Percentiles rank a stretch among this genome's conserved stretches.
Conservation (phyloP, 1,140 invertebrate species). For the Centruroides vittatus region DNA sequence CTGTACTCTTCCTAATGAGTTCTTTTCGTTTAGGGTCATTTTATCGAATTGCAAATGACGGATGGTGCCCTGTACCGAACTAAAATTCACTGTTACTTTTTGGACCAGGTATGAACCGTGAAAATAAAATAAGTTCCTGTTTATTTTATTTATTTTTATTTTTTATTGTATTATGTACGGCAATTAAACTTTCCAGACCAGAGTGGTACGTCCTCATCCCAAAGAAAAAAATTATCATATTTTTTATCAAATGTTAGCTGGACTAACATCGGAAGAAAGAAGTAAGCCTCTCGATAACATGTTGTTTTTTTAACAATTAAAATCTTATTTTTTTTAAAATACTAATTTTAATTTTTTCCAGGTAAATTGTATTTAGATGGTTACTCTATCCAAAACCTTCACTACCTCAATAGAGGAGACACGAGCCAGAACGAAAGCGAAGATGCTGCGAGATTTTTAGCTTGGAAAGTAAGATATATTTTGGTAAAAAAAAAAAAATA, state of each 20-base stretch:
- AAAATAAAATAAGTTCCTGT: too few relatives aligned
- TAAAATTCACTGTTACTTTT: conserved; percentile 86
- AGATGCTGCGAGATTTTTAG: conserved; percentile 40
- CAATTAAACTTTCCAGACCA: conserved; percentile 24
- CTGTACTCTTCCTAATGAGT: not conserved
- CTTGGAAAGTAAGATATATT: conserved; percentile 46
- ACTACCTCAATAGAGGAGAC: conserved; percentile 61
- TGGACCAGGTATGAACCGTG: conserved; percentile 47
- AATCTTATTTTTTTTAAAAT: not conserved
- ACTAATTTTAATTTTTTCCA: conserved; percentile 1
- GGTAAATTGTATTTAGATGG: conserved; percentile 55
- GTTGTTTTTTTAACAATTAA: not conserved
- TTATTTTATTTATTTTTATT: too few relatives aligned
- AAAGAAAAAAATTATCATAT: conserved; percentile 91
- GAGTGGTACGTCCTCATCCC: conserved; percentile 64
- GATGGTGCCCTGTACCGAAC: conserved; percentile 82
- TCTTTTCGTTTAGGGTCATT: conserved; percentile 54
- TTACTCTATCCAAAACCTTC: conserved; percentile 57
- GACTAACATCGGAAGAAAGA: conserved; percentile 68
- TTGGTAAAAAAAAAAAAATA: too few relatives aligned
- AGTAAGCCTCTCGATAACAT: conserved; percentile 25
- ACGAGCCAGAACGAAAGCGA: conserved; percentile 49
- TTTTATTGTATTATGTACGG: not conserved
- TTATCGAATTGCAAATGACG: conserved; percentile 87
- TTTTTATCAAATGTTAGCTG: conserved; percentile 89